Evolutionary conservation across 2,113 vertebrate species (phyloP), one percentile per base, ranked within the genome.

Genomic region (Alligator mississippiensis): DNA sequence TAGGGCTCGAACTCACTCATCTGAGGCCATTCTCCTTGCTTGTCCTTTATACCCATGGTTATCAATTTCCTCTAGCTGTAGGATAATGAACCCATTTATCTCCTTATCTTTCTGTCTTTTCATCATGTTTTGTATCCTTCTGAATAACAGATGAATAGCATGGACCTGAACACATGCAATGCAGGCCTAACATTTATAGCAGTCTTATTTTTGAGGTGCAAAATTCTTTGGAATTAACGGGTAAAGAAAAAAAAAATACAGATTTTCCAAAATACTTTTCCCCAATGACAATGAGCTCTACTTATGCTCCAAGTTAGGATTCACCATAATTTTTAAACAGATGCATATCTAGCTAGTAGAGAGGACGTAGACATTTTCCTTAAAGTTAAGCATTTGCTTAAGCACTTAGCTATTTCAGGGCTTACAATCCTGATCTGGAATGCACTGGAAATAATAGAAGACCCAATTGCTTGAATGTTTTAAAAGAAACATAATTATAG

Each of bases 231-330:
- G 74, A 86, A 61, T 22, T 34, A 3, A 1, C 5, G 66, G 4
- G 24, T 66, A 62, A 82, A 87, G 21, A 5, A 9, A 47, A 8
- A 47, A 47, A 47, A 47, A 47, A 47, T 47, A 47, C 47, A 47
- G 47, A 0, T 76, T 87, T 91, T 3, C 24, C 1, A 1, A 11
- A 6, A 28, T 0, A 0, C 34, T 82, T 66, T 93, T 70, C 3
- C 25, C 21, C 5, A 3, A 38, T 30, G 72, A 81, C n/a, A 12
- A 72, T 68, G 14, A 82, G 4, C 18, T 72, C 6, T 58, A 82
- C 6, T 8, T 85, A 7, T 4, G 5, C 5, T 85, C 80, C 62
- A 62, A 21, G 9, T 59, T 1, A 24, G 84, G 59, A 4, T 58
- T 18, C 27, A 54, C 4, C 6, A 30, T 9, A 9, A 11, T 81